Evolutionary conservation across 64 coral and sea anemone species (phyloP), one percentile per base, ranked within the genome.

Genomic region (Actinia tenebrosa): DNA sequence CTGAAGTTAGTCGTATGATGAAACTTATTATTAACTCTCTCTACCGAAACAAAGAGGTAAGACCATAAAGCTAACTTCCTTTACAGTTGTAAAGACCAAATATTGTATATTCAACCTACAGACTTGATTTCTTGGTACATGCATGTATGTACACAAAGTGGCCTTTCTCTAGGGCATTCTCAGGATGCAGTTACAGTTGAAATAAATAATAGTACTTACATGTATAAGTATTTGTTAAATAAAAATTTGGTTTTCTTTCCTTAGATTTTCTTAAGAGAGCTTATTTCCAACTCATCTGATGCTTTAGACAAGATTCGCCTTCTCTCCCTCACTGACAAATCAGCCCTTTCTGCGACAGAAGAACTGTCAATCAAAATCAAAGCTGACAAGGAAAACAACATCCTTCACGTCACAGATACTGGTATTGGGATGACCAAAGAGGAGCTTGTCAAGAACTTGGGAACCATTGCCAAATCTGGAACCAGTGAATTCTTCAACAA

Each of bases 1-100:
- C 96, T 93, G 96, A 99, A 99, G 96, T 99, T 63, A 95, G 91
- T 64, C 88, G 96, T 18, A 99, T 99, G 96, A 99, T 99, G 96
- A 99, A 99, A 84, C 82, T 99, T 17, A 99, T 99, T 61, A 99
- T 99, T 30, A 99, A 99, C 54, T 99, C 96, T 71, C 82, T 99
- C 37, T 99, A 99, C 85, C 92, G 96, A 92, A 99, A 99, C 82
- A 99, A 99, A 78, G 96, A 99, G 93, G 96, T 98, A 64, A 44
- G 87, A n/a, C 6, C 20, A 14, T 23, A 0, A 25, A 23, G 5
- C 4, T 25, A 23, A n/a, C 4, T 23, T n/a, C 5, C 15, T 66
- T 14, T 23, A 66, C 5, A 25, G 4, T 66, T 3, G 4, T 61
- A 61, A 61, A n/a, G 10, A 66, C 10, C 56, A 58, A 11, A 14